Evolutionary conservation across 2,797 vertebrate species (phyloP).

Genomic region (Paramormyrops hopkinsi): DNA sequence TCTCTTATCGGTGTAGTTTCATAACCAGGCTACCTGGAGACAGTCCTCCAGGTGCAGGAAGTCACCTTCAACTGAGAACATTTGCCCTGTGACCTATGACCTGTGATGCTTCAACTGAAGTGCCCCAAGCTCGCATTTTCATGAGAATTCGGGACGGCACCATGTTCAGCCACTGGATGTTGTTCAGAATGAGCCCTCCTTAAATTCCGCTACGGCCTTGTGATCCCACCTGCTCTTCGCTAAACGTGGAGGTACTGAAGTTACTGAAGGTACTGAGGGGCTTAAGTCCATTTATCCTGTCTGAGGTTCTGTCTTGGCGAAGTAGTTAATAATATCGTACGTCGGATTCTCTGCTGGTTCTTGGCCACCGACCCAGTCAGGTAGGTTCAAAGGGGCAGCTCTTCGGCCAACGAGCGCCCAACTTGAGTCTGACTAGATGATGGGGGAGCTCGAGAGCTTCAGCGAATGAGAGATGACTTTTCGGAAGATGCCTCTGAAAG

Average conservation of each 20-base stretch:
- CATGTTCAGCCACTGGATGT: neutral
- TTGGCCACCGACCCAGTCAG: neutral
- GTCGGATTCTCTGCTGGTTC: neutral
- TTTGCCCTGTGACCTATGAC: conserved; percentile 28
- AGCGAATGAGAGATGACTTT: neutral
- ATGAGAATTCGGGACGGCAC: conserved; percentile 26
- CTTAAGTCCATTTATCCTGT: neutral
- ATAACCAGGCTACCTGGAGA: conserved; percentile 20
- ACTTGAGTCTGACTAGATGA: neutral
- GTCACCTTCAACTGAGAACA: conserved; percentile 28
- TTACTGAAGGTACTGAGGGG: neutral
- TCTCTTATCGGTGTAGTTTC: conserved; percentile 15
- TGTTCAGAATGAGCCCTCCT: neutral
- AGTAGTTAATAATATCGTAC: neutral
- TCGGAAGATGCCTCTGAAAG: neutral
- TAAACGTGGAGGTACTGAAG: neutral
- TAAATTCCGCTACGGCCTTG: neutral
- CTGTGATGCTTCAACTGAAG: conserved; percentile 22
- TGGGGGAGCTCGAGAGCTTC: neutral
- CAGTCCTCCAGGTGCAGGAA: neutral
- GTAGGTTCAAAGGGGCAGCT: neutral
- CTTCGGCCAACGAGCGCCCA: neutral
- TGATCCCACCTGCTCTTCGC: neutral
- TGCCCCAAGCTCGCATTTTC: conserved; percentile 23
- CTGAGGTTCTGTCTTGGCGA: neutral